Evolutionary conservation across 2,888 invertebrate genomes (phyloP).

Genomic region (Limnephilus rhombicus): DNA sequence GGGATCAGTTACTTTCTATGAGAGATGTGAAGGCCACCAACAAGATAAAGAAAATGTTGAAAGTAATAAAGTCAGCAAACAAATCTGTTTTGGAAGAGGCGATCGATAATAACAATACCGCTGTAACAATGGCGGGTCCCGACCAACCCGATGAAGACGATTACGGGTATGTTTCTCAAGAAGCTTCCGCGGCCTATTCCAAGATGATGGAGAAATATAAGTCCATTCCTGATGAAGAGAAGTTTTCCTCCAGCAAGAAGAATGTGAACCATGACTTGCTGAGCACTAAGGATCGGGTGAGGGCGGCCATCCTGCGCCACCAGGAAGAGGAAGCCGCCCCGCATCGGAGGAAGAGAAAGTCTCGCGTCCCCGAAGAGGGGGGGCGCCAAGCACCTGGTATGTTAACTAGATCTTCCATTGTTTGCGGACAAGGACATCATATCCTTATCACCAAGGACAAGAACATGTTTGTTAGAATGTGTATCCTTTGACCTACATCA

Average conservation of each 20-base stretch:
- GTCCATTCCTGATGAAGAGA: constrained; percentile 85
- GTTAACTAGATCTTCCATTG: background rate
- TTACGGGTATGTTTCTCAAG: constrained; percentile 92
- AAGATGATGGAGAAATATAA: constrained; percentile 92
- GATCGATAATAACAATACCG: constrained; percentile 85
- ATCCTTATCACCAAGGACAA: background rate
- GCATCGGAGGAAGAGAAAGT: constrained; percentile 78
- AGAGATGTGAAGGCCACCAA: constrained; percentile 86
- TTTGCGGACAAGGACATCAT: background rate
- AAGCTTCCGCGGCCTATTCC: constrained; percentile 88
- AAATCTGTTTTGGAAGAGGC: constrained; percentile 92
- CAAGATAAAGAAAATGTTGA: constrained; percentile 87
- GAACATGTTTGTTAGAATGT: background rate
- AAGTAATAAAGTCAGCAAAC: constrained; percentile 93
- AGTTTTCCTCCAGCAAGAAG: constrained; percentile 77
- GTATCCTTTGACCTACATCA: background rate
- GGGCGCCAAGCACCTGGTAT: background rate
- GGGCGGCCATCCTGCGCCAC: constrained; percentile 84
- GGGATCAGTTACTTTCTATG: constrained; percentile 81
- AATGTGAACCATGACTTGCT: constrained; percentile 77
- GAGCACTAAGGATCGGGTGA: constrained; percentile 85
- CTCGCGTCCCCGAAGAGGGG: constrained; percentile 41
- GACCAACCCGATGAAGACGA: constrained; percentile 94
- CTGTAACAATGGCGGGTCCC: constrained; percentile 85
- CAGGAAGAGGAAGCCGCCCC: constrained; percentile 85